Percentiles rank a stretch among this genome's conserved stretches.
These are phyloP conservation scores for Mormyrus hasselquistii DNA, from an alignment of 2,797 vertebrate species.

Conservation along the genomic window DNA sequence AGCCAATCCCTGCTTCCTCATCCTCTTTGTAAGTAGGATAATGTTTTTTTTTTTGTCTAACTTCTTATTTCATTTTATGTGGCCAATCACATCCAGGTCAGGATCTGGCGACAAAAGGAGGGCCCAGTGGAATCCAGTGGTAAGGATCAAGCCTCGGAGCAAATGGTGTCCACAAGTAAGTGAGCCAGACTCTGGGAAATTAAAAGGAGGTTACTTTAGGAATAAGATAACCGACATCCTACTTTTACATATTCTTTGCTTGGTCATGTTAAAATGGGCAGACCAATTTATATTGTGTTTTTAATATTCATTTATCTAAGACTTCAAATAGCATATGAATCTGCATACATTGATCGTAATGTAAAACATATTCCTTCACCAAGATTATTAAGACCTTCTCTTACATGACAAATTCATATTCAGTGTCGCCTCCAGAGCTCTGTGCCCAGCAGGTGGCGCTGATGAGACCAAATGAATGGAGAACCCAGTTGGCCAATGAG, in stretches of 20 bases:
- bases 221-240: background rate
- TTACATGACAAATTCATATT: background rate
- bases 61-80: constrained; percentile 33
- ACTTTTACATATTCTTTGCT: background rate
- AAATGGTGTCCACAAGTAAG: constrained; percentile 44
- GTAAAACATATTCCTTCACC: background rate
- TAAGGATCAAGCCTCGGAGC: constrained; percentile 52
- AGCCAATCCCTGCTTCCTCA: constrained; percentile 1
- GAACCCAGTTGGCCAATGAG: background rate
- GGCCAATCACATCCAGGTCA: constrained; percentile 49
- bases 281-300: background rate
- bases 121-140: constrained; percentile 54
- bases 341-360: background rate
- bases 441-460: constrained; percentile 33
- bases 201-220: background rate
- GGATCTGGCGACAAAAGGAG: constrained; percentile 56
- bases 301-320: background rate
- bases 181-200: background rate
- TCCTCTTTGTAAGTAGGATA: background rate
- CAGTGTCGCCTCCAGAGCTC: constrained; percentile 9
- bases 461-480: constrained; percentile 4
- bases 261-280: background rate
- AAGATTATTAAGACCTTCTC: background rate
- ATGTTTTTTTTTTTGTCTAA: background rate
- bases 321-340: background rate